Base-by-base conservation (phyloP, 2,797 vertebrate species). In the Acanthurus leucopareius region DNA sequence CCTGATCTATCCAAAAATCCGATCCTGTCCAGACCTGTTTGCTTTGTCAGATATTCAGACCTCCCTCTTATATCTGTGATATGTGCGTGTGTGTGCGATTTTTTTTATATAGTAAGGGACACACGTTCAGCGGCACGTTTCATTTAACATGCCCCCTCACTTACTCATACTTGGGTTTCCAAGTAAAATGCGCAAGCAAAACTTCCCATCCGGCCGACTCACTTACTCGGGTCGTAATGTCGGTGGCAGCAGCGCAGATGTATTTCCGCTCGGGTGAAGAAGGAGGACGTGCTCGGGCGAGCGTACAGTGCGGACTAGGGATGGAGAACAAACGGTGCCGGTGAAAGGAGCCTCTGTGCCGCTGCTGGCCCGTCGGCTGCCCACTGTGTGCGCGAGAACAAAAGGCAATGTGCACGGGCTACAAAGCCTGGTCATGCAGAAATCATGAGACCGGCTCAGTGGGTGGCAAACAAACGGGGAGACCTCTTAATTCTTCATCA, bases 401-500 rank as follows among this genome's bases (percentile, higher is more conserved):
- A 91, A 91, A 82, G 88, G 52, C 86, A 72, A 65, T 28, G 81
- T 66, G 67, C 86, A 66, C 68, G 25, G 42, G 84, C 90, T 70
- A 89, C 87, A 93, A 94, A 93, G 93, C 83, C 80, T 7, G 90
- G 84, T 94, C 94, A 95, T 73, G 92, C 90, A 91, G 83, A 81
- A 83, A 91, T 91, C 93, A 95, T 92, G 77, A 89, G 93, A 93
- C 90, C 88, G 56, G 86, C 89, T 92, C 88, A 92, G 93, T 93
- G 90, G 93, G 93, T 79, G 89, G 87, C 56, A 75, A 90, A 91
- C 87, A 89, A 88, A 88, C 40, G 28, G 81, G 80, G 77, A 66
- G 75, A 48, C 67, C 81, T 72, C 28, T 22, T 91, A 90, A 93
- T 85, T 87, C 84, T 86, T 51, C 64, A 81, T 71, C 73, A 83